Evolutionary conservation across 1,140 invertebrate species (phyloP).

Genomic region (Mya arenaria): DNA sequence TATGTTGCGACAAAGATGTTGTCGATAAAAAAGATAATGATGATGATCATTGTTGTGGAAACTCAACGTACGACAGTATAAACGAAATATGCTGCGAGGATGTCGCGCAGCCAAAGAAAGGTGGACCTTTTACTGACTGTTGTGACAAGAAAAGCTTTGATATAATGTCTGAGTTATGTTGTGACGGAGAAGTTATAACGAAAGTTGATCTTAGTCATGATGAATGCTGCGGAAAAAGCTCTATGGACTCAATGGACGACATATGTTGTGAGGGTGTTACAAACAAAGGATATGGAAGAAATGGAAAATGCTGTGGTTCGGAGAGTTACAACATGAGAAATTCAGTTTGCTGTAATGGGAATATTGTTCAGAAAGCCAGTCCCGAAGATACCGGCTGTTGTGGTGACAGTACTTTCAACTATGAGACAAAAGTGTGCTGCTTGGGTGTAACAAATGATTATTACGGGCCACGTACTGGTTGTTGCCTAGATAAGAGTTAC

Average conservation of each 20-base stretch:
- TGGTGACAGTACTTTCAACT: slow-evolving; percentile 31
- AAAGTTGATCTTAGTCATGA: slow-evolving; percentile 2
- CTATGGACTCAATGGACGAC: slow-evolving; percentile 17
- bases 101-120: not conserved
- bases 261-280: slow-evolving; percentile 31
- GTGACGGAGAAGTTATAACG: not conserved
- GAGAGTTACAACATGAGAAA: slow-evolving; percentile 11
- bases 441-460: not conserved
- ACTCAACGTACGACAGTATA: not conserved
- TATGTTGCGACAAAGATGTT: not conserved
- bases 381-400: slow-evolving; percentile 10
- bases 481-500: not conserved
- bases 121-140: slow-evolving; percentile 5
- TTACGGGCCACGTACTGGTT: not conserved
- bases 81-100: slow-evolving; percentile 3
- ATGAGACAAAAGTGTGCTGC: slow-evolving; percentile 25
- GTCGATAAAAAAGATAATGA: not conserved
- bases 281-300: not conserved
- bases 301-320: not conserved
- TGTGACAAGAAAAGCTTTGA: slow-evolving; percentile 27
- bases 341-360: slow-evolving; percentile 8
- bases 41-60: slow-evolving; percentile 27
- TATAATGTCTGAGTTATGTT: slow-evolving; percentile 1
- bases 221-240: slow-evolving; percentile 20
- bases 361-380: not conserved